Conservation (phyloP, 2,797 vertebrate species). For the Phrynocephalus vlangalii region DNA sequence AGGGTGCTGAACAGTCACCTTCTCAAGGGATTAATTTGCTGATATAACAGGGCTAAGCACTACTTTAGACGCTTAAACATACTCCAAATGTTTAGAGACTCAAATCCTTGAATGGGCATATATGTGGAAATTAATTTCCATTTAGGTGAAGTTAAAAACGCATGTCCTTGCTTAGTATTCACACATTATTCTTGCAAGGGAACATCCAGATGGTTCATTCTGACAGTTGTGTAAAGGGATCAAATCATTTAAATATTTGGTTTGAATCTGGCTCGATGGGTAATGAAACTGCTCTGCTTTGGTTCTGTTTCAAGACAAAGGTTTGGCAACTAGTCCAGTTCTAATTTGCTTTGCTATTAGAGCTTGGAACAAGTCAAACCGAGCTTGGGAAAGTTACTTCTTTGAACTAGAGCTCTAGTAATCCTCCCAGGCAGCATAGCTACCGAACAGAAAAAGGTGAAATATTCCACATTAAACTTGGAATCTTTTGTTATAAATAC, state of each 20-base stretch:
- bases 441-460: no score
- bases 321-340: neutral
- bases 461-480: no score
- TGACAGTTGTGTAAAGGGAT: neutral
- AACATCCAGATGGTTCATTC: neutral
- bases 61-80: constrained; percentile 60
- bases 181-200: constrained; percentile 9
- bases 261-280: neutral
- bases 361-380: no score
- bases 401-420: no score
- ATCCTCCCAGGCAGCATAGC: no score
- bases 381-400: no score
- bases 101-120: constrained; percentile 38
- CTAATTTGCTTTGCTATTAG: neutral
- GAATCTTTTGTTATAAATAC: neutral
- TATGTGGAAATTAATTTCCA: constrained; percentile 23
- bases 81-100: constrained; percentile 53
- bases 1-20: constrained; percentile 27
- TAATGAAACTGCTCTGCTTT: neutral
- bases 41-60: constrained; percentile 47
- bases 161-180: constrained; percentile 34
- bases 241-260: neutral
- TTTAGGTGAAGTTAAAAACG: constrained; percentile 42
- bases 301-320: neutral
- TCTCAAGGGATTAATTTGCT: constrained; percentile 66